A percentile compares a stretch with the other conserved stretches of the same genome.
Evolutionary conservation across 1,140 invertebrate species (phyloP).

Genomic region (Bacillus rossius): DNA sequence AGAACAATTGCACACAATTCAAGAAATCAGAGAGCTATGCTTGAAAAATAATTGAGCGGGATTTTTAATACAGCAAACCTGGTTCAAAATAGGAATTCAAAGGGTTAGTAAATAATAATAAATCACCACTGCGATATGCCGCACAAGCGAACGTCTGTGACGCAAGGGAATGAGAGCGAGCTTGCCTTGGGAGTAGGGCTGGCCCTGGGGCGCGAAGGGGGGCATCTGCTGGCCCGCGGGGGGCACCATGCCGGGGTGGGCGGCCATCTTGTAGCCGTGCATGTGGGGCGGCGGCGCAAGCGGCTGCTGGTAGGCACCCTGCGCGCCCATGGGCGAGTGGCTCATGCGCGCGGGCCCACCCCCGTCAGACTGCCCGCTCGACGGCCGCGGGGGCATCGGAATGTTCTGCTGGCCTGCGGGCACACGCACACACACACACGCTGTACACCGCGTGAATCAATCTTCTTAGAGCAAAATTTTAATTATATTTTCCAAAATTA

Average conservation of each 20-base stretch:
- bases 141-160: too few relatives aligned
- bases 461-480: too few relatives aligned
- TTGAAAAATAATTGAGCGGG: too few relatives aligned
- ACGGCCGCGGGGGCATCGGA: constrained; percentile 86
- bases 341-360: constrained; percentile 62
- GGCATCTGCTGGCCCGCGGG: constrained; percentile 46
- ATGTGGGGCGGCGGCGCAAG: constrained; percentile 55
- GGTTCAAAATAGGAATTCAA: too few relatives aligned
- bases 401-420: constrained; percentile 81
- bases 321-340: constrained; percentile 68
- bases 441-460: too few relatives aligned
- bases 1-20: too few relatives aligned
- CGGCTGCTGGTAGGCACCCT: constrained; percentile 56
- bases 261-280: constrained; percentile 51
- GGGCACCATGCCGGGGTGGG: constrained; percentile 48
- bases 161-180: too few relatives aligned
- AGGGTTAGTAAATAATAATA: too few relatives aligned
- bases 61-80: too few relatives aligned
- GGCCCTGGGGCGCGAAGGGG: constrained; percentile 40
- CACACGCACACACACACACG: constrained; percentile 25
- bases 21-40: too few relatives aligned
- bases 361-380: constrained; percentile 82
- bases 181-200: constrained; percentile 43
- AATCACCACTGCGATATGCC: too few relatives aligned
- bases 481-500: too few relatives aligned